These are phyloP conservation scores for Neoniphon sammara DNA, from an alignment of 2,797 vertebrate species.

Conservation along the genomic window DNA sequence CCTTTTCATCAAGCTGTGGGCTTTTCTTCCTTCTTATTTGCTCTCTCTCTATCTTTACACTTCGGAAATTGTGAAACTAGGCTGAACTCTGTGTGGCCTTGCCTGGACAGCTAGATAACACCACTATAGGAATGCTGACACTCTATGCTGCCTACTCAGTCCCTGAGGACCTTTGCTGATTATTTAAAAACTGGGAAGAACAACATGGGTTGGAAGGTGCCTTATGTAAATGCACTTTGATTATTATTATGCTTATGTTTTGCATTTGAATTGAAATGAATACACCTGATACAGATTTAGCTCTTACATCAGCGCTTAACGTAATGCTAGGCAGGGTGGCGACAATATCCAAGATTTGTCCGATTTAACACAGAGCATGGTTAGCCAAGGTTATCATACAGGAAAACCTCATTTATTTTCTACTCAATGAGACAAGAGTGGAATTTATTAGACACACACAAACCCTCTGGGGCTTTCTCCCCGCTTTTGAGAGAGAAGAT, in stretches of 20 bases:
- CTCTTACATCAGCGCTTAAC: background rate
- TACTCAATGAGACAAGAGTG: constrained; percentile 10
- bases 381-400: background rate
- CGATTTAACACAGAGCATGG: background rate
- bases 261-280: no score
- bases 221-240: no score
- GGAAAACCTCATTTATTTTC: constrained; percentile 1
- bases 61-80: no score
- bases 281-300: no score
- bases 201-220: no score
- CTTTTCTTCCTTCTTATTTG: constrained; percentile 15
- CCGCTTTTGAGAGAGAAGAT: constrained; percentile 8
- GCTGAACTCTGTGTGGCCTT: background rate
- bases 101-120: background rate
- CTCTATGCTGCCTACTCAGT: no score
- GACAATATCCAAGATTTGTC: background rate
- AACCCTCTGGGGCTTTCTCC: background rate
- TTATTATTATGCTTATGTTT: no score
- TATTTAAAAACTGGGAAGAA: no score
- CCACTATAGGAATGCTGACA: background rate
- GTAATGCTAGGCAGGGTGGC: background rate
- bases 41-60: background rate
- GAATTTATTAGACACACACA: background rate
- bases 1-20: constrained; percentile 17
- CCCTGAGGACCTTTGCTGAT: no score